phyloP scores from a whole-genome alignment of 2,888 invertebrate genomes.

The Cepaea hortensis region DNA sequence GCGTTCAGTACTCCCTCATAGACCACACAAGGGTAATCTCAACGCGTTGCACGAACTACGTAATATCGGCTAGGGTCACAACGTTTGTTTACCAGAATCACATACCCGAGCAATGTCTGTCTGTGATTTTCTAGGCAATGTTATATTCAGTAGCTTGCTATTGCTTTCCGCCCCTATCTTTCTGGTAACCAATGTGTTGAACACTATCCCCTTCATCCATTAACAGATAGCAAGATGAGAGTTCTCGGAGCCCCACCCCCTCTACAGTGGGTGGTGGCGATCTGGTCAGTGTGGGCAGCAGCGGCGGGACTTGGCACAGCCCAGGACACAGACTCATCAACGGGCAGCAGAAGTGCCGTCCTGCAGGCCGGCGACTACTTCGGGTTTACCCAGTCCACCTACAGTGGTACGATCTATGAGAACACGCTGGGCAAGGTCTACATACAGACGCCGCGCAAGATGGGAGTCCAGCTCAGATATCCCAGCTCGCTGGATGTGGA shows the following conservation, averaged over 20 bases:
- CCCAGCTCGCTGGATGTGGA: constrained; percentile 79
- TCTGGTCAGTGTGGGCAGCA: constrained; percentile 17
- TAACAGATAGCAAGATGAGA: constrained; percentile 35
- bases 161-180: neutral
- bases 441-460: constrained; percentile 82
- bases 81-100: no score
- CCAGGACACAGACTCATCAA: neutral
- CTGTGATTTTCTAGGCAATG: no score
- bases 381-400: constrained; percentile 68
- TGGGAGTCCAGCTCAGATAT: constrained; percentile 84
- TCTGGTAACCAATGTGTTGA: neutral
- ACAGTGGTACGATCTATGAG: constrained; percentile 73
- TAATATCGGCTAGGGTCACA: no score
- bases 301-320: neutral
- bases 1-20: no score
- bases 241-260: constrained; percentile 32
- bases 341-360: neutral
- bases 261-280: constrained; percentile 31
- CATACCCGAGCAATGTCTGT: no score
- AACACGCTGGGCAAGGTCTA: constrained; percentile 85
- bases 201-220: neutral
- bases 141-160: no score
- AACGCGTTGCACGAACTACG: no score
- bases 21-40: no score
- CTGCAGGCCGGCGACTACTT: constrained; percentile 34